phyloP scores from a whole-genome alignment of 2,888 invertebrate genomes.

The Phoronis australis region DNA sequence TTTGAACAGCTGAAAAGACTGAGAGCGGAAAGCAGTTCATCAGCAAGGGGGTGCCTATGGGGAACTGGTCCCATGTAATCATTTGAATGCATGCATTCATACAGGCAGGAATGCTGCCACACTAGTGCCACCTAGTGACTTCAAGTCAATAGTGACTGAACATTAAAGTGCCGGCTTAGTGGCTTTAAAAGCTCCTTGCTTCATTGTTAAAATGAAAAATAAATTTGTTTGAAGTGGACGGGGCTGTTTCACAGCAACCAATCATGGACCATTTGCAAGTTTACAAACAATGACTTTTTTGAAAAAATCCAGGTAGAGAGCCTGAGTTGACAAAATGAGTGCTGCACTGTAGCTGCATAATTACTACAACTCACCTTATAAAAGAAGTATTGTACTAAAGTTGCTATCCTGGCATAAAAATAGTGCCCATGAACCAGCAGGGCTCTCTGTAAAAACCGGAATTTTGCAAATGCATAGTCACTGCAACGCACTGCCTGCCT shows the following conservation, averaged over 20 bases:
- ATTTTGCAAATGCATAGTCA: slow-evolving; percentile 81
- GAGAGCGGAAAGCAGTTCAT: too few relatives aligned
- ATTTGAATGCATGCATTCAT: too few relatives aligned
- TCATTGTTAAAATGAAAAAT: too few relatives aligned
- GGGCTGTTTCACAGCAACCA: not conserved
- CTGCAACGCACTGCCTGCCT: slow-evolving; percentile 65
- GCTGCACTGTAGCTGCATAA: not conserved
- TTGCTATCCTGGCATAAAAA: slow-evolving; percentile 71
- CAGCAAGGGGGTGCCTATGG: too few relatives aligned
- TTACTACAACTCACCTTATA: slow-evolving; percentile 60
- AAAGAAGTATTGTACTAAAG: slow-evolving; percentile 76
- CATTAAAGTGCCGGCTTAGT: too few relatives aligned
- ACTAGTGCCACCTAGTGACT: too few relatives aligned
- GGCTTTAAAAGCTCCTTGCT: too few relatives aligned
- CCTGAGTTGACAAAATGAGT: not conserved
- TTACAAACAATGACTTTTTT: not conserved
- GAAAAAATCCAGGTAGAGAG: not conserved
- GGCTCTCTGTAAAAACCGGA: slow-evolving; percentile 70
- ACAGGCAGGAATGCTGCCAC: too few relatives aligned
- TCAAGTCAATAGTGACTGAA: too few relatives aligned
- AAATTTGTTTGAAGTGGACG: not conserved
- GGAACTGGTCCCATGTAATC: too few relatives aligned
- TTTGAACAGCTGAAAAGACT: too few relatives aligned
- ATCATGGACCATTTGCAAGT: not conserved
- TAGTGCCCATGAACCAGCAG: slow-evolving; percentile 79